Evolutionary conservation across 1,140 invertebrate species (phyloP), one percentile per base, ranked within the genome.

Genomic region (Belonocnema kinseyi): DNA sequence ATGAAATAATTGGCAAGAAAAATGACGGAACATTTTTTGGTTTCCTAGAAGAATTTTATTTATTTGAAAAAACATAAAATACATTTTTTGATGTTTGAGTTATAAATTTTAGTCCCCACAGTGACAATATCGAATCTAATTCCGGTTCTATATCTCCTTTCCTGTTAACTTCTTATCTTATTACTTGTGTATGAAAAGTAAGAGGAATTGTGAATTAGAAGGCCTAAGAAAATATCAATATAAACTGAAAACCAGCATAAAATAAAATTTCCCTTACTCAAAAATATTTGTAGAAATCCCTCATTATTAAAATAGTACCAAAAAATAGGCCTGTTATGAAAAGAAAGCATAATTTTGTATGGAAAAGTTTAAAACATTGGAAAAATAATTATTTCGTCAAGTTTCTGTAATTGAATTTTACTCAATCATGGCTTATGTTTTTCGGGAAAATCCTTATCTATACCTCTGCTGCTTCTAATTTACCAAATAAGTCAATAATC

Each of bases 61-160:
- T 56, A 19, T 56, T 19, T 21, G 21, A 10, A 26, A 40, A 61
- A 40, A 16, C 46, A 7, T 33, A 66, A 3, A 40, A 16, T 61
- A 33, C 5, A 66, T 16, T 66, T 66, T 66, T 7, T 33, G 14
- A 66, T 40, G 40, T 7, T n/a, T 40, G 8, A 66, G 13, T 66
- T 66, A 10, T 40, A 26, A 66, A 5, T 19, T 21, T 12, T 12
- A 16, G 33, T 46, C 61, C 16, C 33, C 13, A 61, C 14, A 61
- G n/a, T 40, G 61, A 66, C 46, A 66, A 66, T 66, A 66, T 5
- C 6, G 26, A 40, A n/a, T 66, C 26, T n/a, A 66, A 66, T 66
- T 66, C 61, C 61, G 61, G 61, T 66, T 66, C 40, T 66, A 33
- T 33, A 33, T 66, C 33, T 66, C 33, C 40, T 66, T 66, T 66